Evolutionary conservation across 64 coral and sea anemone genomes (phyloP).

Genomic region (Porites australiensis): DNA sequence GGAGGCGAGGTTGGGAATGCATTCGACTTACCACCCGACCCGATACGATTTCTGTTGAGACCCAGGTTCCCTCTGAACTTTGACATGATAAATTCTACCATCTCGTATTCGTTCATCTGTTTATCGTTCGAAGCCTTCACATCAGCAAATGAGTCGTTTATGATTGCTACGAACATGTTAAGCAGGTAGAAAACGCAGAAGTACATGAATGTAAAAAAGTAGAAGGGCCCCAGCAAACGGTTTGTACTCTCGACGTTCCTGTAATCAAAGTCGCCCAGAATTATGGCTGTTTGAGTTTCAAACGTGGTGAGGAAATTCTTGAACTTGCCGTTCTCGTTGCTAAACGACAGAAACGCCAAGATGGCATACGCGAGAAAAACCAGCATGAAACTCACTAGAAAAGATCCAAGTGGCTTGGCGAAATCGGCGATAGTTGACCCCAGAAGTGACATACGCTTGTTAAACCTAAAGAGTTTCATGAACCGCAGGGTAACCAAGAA

Average conservation of each 20-base stretch:
- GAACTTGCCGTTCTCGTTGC: slow-evolving; percentile 55
- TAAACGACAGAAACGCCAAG: slow-evolving; percentile 70
- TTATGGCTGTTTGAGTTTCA: slow-evolving; percentile 77
- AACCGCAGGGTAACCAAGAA: slow-evolving; percentile 90
- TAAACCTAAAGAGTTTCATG: slow-evolving; percentile 83
- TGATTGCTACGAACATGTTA: slow-evolving; percentile 98
- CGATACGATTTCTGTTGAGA: slow-evolving; percentile 10
- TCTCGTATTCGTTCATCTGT: slow-evolving; percentile 86
- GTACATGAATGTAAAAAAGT: slow-evolving; percentile 94
- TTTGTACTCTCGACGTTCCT: slow-evolving; percentile 40
- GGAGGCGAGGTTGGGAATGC: slow-evolving; percentile 24
- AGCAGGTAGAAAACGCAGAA: slow-evolving; percentile 93
- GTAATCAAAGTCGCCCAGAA: slow-evolving; percentile 95
- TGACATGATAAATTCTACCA: slow-evolving; percentile 83
- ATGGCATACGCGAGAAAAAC: slow-evolving; percentile 57
- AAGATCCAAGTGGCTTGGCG: slow-evolving; percentile 67
- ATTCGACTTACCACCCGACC: neutral
- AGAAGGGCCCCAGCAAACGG: slow-evolving; percentile 66
- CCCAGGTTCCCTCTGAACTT: slow-evolving; percentile 74
- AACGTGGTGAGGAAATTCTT: slow-evolving; percentile 49
- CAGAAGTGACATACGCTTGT: slow-evolving; percentile 84
- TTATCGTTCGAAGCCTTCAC: slow-evolving; percentile 75
- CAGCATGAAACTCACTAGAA: slow-evolving; percentile 77
- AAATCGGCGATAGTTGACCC: slow-evolving; percentile 73
- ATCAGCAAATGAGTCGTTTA: slow-evolving; percentile 88